Evolutionary conservation across 2,888 invertebrate species (phyloP).

Genomic region (Caenorhabditis japonica): DNA sequence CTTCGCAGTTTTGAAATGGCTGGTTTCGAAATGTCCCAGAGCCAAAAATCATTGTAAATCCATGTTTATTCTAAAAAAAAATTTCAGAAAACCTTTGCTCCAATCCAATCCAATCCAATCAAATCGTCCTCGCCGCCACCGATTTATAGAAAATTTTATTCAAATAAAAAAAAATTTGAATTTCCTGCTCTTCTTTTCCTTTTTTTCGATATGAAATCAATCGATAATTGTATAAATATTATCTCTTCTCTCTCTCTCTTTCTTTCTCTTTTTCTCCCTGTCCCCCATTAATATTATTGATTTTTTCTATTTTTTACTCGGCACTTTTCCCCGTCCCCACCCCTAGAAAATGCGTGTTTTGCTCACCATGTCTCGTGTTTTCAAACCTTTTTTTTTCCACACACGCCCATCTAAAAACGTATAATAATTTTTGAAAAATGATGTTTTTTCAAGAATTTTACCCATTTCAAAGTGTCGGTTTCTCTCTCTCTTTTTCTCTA

Average conservation of each 20-base stretch:
- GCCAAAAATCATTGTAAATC: no score
- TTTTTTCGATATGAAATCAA: not conserved
- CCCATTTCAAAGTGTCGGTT: not conserved
- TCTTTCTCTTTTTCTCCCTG: not conserved
- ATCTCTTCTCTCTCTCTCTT: not conserved
- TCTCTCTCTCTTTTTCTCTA: no score
- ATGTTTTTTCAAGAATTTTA: not conserved
- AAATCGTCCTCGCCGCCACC: no score
- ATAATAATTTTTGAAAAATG: not conserved
- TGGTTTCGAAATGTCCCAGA: no score
- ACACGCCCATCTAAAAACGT: not conserved
- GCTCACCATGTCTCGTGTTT: constrained; percentile 48
- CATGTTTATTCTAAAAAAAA: no score
- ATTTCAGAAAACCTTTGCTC: no score
- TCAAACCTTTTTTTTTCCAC: not conserved
- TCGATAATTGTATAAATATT: constrained; percentile 19
- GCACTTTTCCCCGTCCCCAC: constrained; percentile 8
- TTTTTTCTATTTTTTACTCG: constrained; percentile 5
- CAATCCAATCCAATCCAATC: no score
- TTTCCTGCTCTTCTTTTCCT: not conserved
- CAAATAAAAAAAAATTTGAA: no score
- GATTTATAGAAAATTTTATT: no score
- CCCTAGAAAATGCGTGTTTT: constrained; percentile 44
- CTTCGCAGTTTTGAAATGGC: no score
- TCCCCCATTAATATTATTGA: constrained; percentile 42